A percentile compares a stretch with the other conserved stretches of the same genome.
Evolutionary conservation across 2,888 invertebrate species (phyloP).

Genomic region (Epistrophella euchroma): DNA sequence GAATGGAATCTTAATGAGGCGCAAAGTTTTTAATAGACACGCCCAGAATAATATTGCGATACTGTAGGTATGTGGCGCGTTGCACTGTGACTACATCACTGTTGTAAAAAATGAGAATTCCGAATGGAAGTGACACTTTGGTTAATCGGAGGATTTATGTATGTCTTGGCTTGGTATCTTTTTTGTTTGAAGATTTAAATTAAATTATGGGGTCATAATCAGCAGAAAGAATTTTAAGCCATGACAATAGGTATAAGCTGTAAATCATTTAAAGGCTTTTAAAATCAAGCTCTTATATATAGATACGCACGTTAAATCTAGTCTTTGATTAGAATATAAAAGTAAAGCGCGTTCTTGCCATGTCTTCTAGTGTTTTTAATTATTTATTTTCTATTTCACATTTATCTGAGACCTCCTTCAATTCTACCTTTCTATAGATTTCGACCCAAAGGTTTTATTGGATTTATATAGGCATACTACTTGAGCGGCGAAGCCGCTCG

Average conservation of each 20-base stretch:
- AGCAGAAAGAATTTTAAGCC: neutral
- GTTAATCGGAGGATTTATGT: constrained; percentile 29
- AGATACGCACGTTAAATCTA: neutral
- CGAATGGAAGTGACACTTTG: constrained; percentile 28
- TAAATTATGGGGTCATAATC: constrained; percentile 28
- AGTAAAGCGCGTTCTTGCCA: neutral
- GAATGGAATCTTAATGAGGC: constrained; percentile 71
- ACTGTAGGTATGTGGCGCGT: neutral
- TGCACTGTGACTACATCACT: too few species aligned
- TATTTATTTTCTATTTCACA: too few species aligned
- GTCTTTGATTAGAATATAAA: neutral
- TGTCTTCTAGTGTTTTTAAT: neutral
- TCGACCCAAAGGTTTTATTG: too few species aligned
- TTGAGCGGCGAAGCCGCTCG: too few species aligned
- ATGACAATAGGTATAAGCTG: neutral
- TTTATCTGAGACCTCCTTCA: too few species aligned
- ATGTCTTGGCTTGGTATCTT: constrained; percentile 21
- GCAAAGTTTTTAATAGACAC: constrained; percentile 61
- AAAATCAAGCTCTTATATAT: neutral
- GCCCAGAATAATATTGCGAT: constrained; percentile 55
- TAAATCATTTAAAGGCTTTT: neutral
- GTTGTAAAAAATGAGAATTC: constrained; percentile 37
- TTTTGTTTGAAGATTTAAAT: constrained; percentile 10
- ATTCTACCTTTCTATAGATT: too few species aligned
- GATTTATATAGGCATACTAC: too few species aligned